Base-by-base conservation (phyloP, 2,113 vertebrate genomes). In the Mugil cephalus region DNA sequence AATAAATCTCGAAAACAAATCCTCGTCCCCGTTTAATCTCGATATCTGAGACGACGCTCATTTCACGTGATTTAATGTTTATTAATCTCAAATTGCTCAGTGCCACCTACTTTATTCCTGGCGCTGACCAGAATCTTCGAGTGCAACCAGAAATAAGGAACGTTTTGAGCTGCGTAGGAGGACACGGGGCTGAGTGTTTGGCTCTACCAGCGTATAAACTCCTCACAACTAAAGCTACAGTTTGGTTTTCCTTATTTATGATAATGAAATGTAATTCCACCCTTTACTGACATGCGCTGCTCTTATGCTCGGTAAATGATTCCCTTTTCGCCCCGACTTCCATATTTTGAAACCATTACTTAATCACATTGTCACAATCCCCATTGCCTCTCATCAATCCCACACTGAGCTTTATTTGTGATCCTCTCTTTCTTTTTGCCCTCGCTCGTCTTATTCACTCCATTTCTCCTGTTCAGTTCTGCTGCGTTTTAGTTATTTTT, bases 331-430 rank as follows among this genome's bases (percentile, higher is more conserved):
- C 87, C 84, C 67, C 70, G 81, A 84, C 85, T 62, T 82, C 58
- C 69, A 84, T 80, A 88, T 91, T 90, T 90, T 85, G 59, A 89
- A 85, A 66, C 84, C 85, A 88, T 93, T 92, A 91, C 82, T 91
- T 92, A 94, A 93, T 93, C 87, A 92, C 88, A 90, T 92, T 92
- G 90, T 91, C 83, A 87, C 88, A 94, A 94, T 91, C 90, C 91
- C 87, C 85, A 79, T 86, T 88, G 82, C 88, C 86, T 88, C 87
- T 93, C 84, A 91, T 93, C 87, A 87, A 87, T 82, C 82, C 83
- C 74, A 85, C 83, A 78, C 74, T 85, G 75, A 89, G 87, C 84
- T 87, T 80, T 89, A 84, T 90, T 91, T 86, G 83, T 81, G 81
- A 86, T 88, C 85, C 70, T 75, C 79, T 84, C 68, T 80, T 79